phyloP scores from a whole-genome alignment of 2,888 invertebrate genomes.

The Leptinotarsa haldemani region DNA sequence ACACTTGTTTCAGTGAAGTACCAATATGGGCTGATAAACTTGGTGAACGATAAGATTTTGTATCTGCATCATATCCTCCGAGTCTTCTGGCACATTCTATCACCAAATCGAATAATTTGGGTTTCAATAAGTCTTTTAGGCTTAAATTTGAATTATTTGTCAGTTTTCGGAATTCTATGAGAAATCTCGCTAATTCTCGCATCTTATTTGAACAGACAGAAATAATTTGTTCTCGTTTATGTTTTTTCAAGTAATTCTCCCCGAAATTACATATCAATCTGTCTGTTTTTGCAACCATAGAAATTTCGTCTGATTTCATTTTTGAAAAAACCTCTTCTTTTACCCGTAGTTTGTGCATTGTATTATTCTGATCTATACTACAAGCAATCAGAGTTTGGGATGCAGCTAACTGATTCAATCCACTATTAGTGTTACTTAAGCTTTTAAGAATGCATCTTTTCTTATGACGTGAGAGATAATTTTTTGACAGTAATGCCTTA shows the following conservation, averaged over 20 bases:
- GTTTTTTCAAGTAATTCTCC: slow-evolving; percentile 41
- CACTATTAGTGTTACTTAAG: slow-evolving; percentile 17
- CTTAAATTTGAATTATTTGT: not conserved
- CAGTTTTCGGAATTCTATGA: slow-evolving; percentile 39
- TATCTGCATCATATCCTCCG: not conserved
- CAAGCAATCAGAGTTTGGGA: slow-evolving; percentile 41
- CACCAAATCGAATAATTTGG: too few relatives aligned
- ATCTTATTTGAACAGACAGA: slow-evolving; percentile 25
- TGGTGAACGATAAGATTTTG: slow-evolving; percentile 20
- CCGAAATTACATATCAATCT: slow-evolving; percentile 32
- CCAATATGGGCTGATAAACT: slow-evolving; percentile 28
- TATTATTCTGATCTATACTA: slow-evolving; percentile 21
- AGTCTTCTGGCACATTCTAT: too few relatives aligned
- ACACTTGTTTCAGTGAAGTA: slow-evolving; percentile 33
- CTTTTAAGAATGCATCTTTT: slow-evolving; percentile 33
- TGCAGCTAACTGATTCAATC: slow-evolving; percentile 30
- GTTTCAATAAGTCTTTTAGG: too few relatives aligned
- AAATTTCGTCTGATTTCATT: slow-evolving; percentile 26
- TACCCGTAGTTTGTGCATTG: slow-evolving; percentile 39
- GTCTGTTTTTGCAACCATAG: slow-evolving; percentile 30
- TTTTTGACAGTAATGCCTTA: slow-evolving; percentile 35
- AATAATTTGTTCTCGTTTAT: slow-evolving; percentile 36
- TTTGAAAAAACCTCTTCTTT: slow-evolving; percentile 36
- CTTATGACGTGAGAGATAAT: slow-evolving; percentile 36
- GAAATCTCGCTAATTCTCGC: slow-evolving; percentile 29